phyloP scores from a whole-genome alignment of 2,113 vertebrate genomes.

The Gavialis gangeticus region DNA sequence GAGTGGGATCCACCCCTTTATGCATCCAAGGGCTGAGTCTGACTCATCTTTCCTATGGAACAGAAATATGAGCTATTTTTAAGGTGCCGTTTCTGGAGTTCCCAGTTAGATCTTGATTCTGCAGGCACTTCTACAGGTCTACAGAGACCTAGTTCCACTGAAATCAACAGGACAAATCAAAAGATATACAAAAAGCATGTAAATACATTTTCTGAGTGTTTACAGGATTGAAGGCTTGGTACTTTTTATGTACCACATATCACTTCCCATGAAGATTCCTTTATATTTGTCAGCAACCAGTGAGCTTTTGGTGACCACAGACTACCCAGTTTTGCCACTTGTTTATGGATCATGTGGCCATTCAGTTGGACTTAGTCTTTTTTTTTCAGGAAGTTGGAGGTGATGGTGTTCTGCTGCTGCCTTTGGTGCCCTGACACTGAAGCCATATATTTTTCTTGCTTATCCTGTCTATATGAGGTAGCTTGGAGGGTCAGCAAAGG shows the following conservation, averaged over 20 bases:
- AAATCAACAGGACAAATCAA: rapidly evolving
- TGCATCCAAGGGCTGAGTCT: background rate
- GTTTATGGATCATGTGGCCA: too few relatives aligned
- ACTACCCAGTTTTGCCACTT: background rate
- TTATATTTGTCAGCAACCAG: background rate
- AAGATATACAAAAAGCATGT: rapidly evolving
- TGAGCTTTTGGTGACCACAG: background rate
- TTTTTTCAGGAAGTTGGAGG: background rate
- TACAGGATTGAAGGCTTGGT: background rate
- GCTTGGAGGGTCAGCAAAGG: too few relatives aligned
- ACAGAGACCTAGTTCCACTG: rapidly evolving
- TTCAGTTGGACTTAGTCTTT: background rate
- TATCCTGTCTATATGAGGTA: too few relatives aligned
- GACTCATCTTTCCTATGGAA: background rate
- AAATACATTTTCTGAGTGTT: background rate
- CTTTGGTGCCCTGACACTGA: too few relatives aligned
- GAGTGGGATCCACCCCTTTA: background rate
- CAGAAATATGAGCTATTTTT: background rate
- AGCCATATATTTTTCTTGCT: too few relatives aligned
- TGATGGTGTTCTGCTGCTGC: background rate
- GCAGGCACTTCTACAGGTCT: background rate
- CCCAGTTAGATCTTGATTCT: background rate
- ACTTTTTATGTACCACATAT: background rate
- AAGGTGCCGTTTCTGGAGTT: background rate
- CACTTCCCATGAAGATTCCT: background rate